A percentile compares a stretch with the other conserved stretches of the same genome.
Conservation (phyloP, 2,797 vertebrate species). For the Enteromius paludinosus region DNA sequence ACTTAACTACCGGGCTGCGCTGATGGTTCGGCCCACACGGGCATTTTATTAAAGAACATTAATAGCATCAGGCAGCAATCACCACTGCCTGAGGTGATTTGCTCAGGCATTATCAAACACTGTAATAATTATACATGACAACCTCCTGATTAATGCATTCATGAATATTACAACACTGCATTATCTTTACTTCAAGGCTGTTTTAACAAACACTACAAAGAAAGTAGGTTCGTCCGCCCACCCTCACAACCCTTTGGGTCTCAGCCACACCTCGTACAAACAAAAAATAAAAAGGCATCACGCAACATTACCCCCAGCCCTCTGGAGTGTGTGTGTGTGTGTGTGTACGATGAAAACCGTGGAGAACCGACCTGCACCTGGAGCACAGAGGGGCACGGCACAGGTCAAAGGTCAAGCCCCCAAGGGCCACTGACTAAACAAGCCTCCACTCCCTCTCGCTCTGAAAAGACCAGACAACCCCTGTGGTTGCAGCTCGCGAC, state of each 20-base stretch:
- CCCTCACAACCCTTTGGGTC: conserved; percentile 6
- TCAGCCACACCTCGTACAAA: conserved; percentile 7
- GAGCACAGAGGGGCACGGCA: conserved; percentile 78
- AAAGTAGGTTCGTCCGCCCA: not conserved
- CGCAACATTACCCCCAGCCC: conserved; percentile 35
- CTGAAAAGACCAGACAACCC: conserved; percentile 84
- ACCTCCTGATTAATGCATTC: conserved; percentile 77
- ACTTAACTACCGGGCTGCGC: conserved; percentile 73
- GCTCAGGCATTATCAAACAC: conserved; percentile 72
- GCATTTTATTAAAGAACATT: conserved; percentile 78
- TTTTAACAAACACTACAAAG: conserved; percentile 38
- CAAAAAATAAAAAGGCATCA: conserved; percentile 40
- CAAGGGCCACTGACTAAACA: conserved; percentile 82
- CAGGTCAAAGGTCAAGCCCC: conserved; percentile 83
- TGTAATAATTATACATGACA: conserved; percentile 79
- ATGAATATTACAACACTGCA: conserved; percentile 73
- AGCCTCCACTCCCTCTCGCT: conserved; percentile 76
- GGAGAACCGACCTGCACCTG: conserved; percentile 85
- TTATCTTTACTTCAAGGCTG: conserved; percentile 44
- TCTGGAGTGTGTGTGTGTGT: not conserved
- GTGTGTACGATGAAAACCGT: conserved; percentile 31
- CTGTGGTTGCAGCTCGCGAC: conserved; percentile 82
- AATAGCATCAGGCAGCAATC: conserved; percentile 75
- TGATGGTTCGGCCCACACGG: conserved; percentile 71
- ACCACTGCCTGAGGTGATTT: conserved; percentile 74